Evolutionary conservation across 2,888 invertebrate genomes (phyloP).

Genomic region (Rhorus exstirpatorius): DNA sequence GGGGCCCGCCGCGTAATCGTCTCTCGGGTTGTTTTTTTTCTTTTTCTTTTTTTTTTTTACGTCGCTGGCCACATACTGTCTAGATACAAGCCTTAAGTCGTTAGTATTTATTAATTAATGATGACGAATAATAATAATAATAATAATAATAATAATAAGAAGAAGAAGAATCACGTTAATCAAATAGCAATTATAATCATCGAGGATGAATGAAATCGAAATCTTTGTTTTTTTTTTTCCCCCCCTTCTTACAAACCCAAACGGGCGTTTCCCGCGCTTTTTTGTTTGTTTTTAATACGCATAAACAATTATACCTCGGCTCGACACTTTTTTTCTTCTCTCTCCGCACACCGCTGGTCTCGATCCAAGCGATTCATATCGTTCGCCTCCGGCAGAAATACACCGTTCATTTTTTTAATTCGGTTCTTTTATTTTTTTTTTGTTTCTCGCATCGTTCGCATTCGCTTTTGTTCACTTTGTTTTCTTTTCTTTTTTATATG

Average conservation of each 20-base stretch:
- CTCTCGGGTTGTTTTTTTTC: conserved; percentile 27
- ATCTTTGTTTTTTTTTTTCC: conserved; percentile 32
- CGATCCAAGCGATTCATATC: conserved; percentile 24
- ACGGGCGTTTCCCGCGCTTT: conserved; percentile 43
- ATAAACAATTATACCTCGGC: conserved; percentile 34
- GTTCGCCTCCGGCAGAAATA: conserved; percentile 34
- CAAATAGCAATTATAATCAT: conserved; percentile 71
- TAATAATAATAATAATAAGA: conserved; percentile 60
- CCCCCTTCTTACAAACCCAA: conserved; percentile 45
- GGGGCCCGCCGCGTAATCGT: conserved; percentile 55
- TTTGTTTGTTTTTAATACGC: conserved; percentile 25
- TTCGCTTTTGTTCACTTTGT: too few species aligned
- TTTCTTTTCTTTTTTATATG: conserved; percentile 61
- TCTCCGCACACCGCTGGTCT: background rate
- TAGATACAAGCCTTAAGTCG: conserved; percentile 77
- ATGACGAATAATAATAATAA: conserved; percentile 68
- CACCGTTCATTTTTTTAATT: conserved; percentile 19
- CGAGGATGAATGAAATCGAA: conserved; percentile 71
- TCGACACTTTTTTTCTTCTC: conserved; percentile 8
- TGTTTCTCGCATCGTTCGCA: conserved; percentile 36
- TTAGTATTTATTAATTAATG: conserved; percentile 74
- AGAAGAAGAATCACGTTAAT: conserved; percentile 72
- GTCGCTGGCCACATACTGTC: conserved; percentile 68
- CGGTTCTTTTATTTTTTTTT: conserved; percentile 15
- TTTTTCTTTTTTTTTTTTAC: conserved; percentile 8